Base-by-base conservation (phyloP, 2,113 vertebrate genomes). In the Geococcyx californianus region DNA sequence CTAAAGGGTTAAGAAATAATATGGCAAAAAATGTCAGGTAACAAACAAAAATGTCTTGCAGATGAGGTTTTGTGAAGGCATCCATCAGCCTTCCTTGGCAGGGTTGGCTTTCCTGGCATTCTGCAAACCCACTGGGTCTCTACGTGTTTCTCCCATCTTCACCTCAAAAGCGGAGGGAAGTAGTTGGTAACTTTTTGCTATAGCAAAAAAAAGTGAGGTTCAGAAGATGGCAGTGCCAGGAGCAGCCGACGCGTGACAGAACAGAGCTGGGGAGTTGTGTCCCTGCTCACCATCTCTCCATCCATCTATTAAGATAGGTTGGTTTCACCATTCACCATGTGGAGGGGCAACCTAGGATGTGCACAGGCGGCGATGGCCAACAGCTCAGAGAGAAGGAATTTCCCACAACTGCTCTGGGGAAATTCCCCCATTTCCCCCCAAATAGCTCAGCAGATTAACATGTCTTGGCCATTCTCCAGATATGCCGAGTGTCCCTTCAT, bases 341-440 rank as follows among this genome's bases (percentile, higher is more conserved):
- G 8, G 15, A 66, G 10, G 11, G 11, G 13, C 21, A 45, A 38
- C 10, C 33, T 40, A 40, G 25, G 76, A 14, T 45, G n/a, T 13
- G 42, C 38, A 9, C 1, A 21, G 47, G 13, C 40, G 45, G 54
- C 2, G 0, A 13, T 69, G 14, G 18, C 68, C 38, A 36, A 21
- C 9, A 40, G 29, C 13, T 72, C 49, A 16, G 8, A 0, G 0
- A 23, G 24, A 14, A 59, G 5, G 3, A 5, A 1, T 7, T 75
- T 55, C n/a, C n/a, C 36, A 4, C 38, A n/a, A 2, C 18, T 6
- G 19, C 38, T 64, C 44, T 56, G 14, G 23, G 56, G 10, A 1
- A 76, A 23, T 73, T 58, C 5, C 10, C 7, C 6, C 3, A 0
- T 38, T 52, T 72, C 18, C n/a, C 45, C 10, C 1, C 2, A 24